These are phyloP conservation scores for Phyllopteryx taeniolatus DNA, from an alignment of 2,113 vertebrate genomes.

Conservation along the genomic window DNA sequence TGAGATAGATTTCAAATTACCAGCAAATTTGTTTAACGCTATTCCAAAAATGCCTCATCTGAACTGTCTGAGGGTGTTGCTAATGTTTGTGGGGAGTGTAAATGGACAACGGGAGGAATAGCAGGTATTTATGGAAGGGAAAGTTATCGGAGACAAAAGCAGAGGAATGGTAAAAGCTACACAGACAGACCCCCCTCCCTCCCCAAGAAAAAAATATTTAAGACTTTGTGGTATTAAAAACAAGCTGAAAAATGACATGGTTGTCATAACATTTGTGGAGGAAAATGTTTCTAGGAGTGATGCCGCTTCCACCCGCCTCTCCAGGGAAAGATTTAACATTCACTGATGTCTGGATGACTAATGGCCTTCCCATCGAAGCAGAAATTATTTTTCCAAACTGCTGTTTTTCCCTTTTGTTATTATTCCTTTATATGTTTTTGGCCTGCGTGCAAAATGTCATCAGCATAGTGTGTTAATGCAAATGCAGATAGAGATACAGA, in stretches of 20 bases:
- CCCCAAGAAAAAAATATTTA: neutral
- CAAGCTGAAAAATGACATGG: conserved; percentile 13
- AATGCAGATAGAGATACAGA: neutral
- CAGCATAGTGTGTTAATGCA: neutral
- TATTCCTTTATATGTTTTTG: neutral
- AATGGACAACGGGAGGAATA: neutral
- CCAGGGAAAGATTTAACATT: conserved; percentile 6
- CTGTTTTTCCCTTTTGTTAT: neutral
- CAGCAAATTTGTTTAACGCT: neutral
- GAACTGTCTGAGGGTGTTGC: neutral
- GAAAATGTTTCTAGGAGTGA: conserved; percentile 7
- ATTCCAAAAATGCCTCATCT: neutral
- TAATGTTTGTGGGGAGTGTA: neutral
- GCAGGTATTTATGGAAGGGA: neutral
- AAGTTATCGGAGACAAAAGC: neutral
- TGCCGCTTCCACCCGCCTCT: conserved; percentile 2
- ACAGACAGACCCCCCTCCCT: neutral
- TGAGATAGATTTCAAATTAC: neutral
- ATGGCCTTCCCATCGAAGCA: neutral
- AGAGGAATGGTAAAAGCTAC: neutral
- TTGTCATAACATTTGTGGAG: conserved; percentile 12
- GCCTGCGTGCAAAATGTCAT: neutral
- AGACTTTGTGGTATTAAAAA: conserved; percentile 7
- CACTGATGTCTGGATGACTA: conserved; percentile 6
- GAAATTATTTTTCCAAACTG: neutral